phyloP scores from a whole-genome alignment of 2,113 vertebrate genomes.

The Neolamprologus caudopunctatus region DNA sequence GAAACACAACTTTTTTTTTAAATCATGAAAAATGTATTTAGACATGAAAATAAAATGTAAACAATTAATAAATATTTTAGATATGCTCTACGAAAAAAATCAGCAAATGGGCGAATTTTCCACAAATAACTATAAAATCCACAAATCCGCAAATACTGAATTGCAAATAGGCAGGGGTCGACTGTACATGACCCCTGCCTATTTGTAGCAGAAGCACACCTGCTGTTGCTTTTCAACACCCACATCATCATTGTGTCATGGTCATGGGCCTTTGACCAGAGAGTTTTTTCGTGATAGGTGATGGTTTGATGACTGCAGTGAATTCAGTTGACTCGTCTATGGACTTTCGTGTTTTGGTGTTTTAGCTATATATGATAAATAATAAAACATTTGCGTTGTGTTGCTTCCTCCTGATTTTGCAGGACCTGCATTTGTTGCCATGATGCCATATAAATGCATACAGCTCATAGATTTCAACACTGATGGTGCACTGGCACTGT shows the following conservation, averaged over 20 bases:
- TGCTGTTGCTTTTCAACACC: neutral
- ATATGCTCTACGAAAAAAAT: neutral
- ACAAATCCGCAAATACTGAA: neutral
- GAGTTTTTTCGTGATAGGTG: neutral
- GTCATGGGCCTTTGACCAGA: neutral
- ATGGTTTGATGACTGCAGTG: neutral
- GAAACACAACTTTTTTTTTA: neutral
- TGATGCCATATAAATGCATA: neutral
- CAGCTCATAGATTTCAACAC: neutral
- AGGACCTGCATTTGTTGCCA: neutral
- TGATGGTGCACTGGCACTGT: neutral
- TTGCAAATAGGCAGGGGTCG: neutral
- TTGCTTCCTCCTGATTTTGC: neutral
- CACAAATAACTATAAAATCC: neutral
- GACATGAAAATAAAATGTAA: neutral
- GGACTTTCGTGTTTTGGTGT: neutral
- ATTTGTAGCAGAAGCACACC: neutral
- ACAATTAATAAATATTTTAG: neutral
- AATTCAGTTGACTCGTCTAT: neutral
- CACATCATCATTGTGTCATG: neutral
- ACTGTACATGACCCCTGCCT: neutral
- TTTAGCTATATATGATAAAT: neutral
- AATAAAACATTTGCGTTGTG: rapidly evolving
- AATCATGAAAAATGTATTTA: neutral
- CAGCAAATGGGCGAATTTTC: rapidly evolving